Percentiles rank a stretch among this genome's conserved stretches.
Conservation (phyloP, 2,888 invertebrate species). For the Opisthograptis luteolata region DNA sequence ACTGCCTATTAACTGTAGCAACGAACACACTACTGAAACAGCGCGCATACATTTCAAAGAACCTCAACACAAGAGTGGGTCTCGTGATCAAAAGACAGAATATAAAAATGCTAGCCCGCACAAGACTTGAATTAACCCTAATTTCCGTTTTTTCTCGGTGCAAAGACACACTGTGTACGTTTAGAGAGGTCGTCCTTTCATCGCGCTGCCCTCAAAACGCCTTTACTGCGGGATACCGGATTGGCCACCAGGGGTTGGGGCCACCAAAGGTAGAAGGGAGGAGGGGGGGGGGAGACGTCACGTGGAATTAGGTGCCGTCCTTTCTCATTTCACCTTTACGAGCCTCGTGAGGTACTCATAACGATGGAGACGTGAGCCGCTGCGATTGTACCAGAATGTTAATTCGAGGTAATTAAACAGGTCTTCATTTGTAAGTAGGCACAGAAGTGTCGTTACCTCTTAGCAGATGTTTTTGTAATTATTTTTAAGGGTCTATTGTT, state of each 20-base stretch:
- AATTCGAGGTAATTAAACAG: neutral
- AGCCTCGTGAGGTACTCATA: neutral
- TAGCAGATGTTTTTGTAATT: too few relatives aligned
- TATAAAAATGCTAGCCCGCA: neutral
- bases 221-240: neutral
- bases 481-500: too few relatives aligned
- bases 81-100: constrained; percentile 2
- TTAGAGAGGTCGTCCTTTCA: constrained; percentile 12
- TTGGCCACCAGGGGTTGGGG: neutral
- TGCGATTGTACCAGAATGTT: neutral
- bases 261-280: too few relatives aligned
- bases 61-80: neutral
- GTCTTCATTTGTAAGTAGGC: too few relatives aligned
- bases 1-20: too few relatives aligned
- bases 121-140: constrained; percentile 13
- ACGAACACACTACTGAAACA: neutral
- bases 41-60: neutral
- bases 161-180: constrained; percentile 4
- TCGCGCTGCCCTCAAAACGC: constrained; percentile 4
- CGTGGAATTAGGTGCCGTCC: constrained; percentile 4
- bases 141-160: constrained; percentile 6
- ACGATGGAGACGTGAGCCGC: neutral
- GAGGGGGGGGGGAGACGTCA: neutral
- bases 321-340: constrained; percentile 7
- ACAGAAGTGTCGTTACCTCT: too few relatives aligned